Evolutionary conservation across 2,113 vertebrate species (phyloP).

Genomic region (Poeciliopsis occidentalis): DNA sequence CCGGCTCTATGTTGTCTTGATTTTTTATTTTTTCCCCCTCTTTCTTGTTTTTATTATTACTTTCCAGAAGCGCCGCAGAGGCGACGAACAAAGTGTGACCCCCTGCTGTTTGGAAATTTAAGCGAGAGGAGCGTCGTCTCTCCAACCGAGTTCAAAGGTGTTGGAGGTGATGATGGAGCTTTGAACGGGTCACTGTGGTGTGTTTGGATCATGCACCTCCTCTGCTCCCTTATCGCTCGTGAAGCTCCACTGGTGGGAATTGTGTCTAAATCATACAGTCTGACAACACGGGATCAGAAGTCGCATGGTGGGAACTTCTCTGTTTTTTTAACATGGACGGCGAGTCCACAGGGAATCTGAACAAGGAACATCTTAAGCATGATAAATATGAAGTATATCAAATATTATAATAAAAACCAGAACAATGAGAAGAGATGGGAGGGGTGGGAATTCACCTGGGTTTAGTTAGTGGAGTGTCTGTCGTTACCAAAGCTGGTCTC

Average conservation of each 20-base stretch:
- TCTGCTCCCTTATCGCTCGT: neutral
- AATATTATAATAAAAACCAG: neutral
- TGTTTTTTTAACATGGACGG: neutral
- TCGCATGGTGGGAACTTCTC: neutral
- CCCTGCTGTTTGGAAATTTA: no score
- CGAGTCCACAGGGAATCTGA: neutral
- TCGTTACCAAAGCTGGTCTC: slow-evolving; percentile 81
- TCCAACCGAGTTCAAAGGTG: slow-evolving; percentile 60
- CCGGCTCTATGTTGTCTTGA: slow-evolving; percentile 22
- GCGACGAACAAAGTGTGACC: no score
- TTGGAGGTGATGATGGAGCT: slow-evolving; percentile 27
- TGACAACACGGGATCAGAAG: neutral
- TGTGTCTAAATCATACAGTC: neutral
- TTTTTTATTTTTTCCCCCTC: neutral
- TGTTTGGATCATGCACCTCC: slow-evolving; percentile 17
- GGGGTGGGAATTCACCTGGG: slow-evolving; percentile 61
- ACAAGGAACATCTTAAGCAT: neutral
- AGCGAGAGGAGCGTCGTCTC: no score
- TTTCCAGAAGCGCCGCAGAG: slow-evolving; percentile 23
- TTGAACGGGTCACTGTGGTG: slow-evolving; percentile 49
- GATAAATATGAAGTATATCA: neutral
- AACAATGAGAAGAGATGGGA: neutral
- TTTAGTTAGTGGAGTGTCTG: slow-evolving; percentile 31
- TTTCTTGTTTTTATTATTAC: slow-evolving; percentile 8
- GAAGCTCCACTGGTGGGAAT: neutral